Evolutionary conservation across 2,113 vertebrate genomes (phyloP), one percentile per base, ranked within the genome.

Genomic region (Heptranchias perlo): DNA sequence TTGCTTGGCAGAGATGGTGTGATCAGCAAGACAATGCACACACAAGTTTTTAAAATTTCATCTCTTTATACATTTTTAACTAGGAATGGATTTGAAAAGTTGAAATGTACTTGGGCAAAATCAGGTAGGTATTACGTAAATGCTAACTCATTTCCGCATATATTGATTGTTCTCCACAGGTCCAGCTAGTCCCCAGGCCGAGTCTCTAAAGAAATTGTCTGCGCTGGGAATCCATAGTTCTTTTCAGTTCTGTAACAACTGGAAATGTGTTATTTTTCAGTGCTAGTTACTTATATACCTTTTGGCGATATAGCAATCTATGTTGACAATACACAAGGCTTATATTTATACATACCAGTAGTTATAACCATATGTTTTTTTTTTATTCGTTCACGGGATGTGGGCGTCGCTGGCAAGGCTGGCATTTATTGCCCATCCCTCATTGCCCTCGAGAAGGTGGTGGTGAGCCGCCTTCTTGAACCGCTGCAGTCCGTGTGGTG

Each of bases 41-140:
- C 82, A 35, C 7, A 93, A 93, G 4, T 39, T 47, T 84, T 84
- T 44, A 58, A 35, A 91, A 11, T 35, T 58, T 54, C 21, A 35
- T 58, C 52, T 44, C 52, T 91, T 58, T 54, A 35, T 93, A 93
- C 16, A 62, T 93, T 93, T 93, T 93, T 62, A 93, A 93, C 35
- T 5, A 93, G 52, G n/a, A 39, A 39, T 31, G 58, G n/a, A 61
- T 39, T 62, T 93, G 89, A 62, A 62, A 93, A 61, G n/a, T 31
- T 61, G 35, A 6, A 62, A 93, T 93, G 14, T 14, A 93, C 35
- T 47, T 11, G 35, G 28, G 62, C 54, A 31, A 93, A 92, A 35
- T 62, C 16, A 35, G 31, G 58, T 62, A 4, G 35, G 35, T 8
- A 35, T 91, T 61, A 91, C 25, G 49, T 58, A 58, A 49, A 39